Evolutionary conservation across 2,113 vertebrate species (phyloP), one percentile per base, ranked within the genome.

Genomic region (Catharus minimus): DNA sequence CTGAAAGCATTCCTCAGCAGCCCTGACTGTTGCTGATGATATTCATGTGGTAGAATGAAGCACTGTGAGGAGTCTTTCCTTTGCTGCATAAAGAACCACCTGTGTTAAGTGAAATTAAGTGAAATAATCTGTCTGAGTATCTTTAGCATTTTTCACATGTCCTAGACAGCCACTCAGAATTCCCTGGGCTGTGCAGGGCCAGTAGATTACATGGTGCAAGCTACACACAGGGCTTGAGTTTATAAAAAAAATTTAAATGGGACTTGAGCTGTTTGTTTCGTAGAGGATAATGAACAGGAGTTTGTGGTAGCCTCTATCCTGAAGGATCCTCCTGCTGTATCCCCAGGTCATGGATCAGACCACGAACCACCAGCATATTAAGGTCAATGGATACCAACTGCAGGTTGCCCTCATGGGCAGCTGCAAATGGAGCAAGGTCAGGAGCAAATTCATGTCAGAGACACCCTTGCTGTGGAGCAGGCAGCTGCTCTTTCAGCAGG

Each of bases 1-100:
- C 65, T 55, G 43, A 68, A 78, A 72, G 68, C 65, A 4, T 95
- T 93, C 90, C 88, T 95, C 46, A 66, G 78, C 88, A 92, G 69
- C 43, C 43, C 61, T 91, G 56, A 44, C 72, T 74, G 57, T 81
- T 83, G 64, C 66, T 93, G 77, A 27, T 84, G 77, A 50, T 93
- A 68, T 36, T 90, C 43, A 8, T 69, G 80, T 57, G 46, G 39
- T 39, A 65, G 83, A 88, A 67, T 0, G 7, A 93, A 92, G 55
- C 1, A 0, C 68, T 82, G 52, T 49, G 43, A 88, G 66, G 44
- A 78, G 9, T 58, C 67, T 78, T 72, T 61, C 84, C 55, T 85
- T 86, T 50, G 46, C 81, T 86, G 22, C 46, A 24, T 57, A 16
- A 83, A 64, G 39, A 90, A 36, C 50, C 66, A 86, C 73, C 73